phyloP scores from a whole-genome alignment of 2,888 invertebrate genomes.

The Spilosoma lubricipeda region DNA sequence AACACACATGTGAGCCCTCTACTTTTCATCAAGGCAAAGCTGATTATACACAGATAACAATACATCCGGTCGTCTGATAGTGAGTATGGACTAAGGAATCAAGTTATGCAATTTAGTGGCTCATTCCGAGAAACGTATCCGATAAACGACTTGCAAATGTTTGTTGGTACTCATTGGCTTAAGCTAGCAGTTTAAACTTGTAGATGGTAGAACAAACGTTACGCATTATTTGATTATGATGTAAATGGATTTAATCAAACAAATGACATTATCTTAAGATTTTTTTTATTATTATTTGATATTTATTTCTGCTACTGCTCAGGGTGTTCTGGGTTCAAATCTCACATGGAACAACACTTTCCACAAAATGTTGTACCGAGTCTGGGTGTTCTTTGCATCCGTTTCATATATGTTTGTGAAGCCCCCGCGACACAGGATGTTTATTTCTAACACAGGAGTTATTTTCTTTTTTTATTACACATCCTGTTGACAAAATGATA shows the following conservation, averaged over 20 bases:
- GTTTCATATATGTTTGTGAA: too few species aligned
- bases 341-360: too few species aligned
- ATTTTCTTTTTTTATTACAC: neutral
- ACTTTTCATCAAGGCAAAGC: neutral
- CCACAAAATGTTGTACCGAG: too few species aligned
- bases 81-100: neutral
- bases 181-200: neutral
- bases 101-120: neutral
- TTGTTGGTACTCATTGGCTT: neutral
- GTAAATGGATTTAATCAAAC: slow-evolving; percentile 7
- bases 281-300: too few species aligned
- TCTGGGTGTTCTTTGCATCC: too few species aligned
- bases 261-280: neutral
- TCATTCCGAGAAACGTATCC: neutral
- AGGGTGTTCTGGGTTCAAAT: too few species aligned
- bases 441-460: too few species aligned
- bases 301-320: too few species aligned
- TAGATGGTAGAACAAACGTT: neutral
- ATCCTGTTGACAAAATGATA: neutral
- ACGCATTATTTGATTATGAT: neutral
- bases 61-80: neutral
- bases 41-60: neutral
- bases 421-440: too few species aligned
- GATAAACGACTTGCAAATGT: neutral
- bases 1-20: neutral